Conservation (phyloP, 2,113 vertebrate genomes). For the Nesoenas mayeri region DNA sequence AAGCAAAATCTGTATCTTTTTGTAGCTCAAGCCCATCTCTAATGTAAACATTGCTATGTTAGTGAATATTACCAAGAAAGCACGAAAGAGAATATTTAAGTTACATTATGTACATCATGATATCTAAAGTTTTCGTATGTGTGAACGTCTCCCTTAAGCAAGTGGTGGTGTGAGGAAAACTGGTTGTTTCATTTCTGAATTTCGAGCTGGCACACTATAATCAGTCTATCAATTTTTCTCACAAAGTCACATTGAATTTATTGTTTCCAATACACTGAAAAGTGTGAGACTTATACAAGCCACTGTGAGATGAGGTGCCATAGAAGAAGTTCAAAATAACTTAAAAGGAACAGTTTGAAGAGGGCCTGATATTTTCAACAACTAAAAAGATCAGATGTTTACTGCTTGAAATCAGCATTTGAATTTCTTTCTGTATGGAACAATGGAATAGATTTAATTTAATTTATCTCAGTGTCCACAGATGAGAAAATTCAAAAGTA, state of each 20-base stretch:
- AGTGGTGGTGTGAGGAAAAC: neutral
- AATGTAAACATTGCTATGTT: neutral
- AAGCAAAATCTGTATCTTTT: neutral
- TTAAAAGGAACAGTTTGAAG: neutral
- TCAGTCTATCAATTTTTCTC: conserved; percentile 18
- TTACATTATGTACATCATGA: neutral
- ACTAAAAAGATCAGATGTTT: neutral
- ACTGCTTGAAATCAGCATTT: neutral
- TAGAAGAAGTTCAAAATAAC: conserved; percentile 5
- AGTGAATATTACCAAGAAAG: neutral
- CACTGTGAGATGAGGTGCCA: neutral
- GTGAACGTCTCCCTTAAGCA: conserved; percentile 16
- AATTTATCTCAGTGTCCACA: neutral
- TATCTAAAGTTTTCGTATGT: neutral
- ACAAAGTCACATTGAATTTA: conserved; percentile 12
- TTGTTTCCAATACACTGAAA: conserved; percentile 16
- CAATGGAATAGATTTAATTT: neutral
- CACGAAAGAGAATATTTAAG: neutral
- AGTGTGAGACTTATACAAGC: neutral
- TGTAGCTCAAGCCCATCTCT: neutral
- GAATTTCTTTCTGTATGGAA: neutral
- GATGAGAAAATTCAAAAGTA: neutral
- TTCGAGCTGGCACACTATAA: conserved; percentile 11
- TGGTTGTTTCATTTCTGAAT: neutral
- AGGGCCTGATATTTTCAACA: neutral